These are phyloP conservation scores for Olivierus martensii DNA, from an alignment of 1,140 invertebrate genomes.

Conservation along the genomic window DNA sequence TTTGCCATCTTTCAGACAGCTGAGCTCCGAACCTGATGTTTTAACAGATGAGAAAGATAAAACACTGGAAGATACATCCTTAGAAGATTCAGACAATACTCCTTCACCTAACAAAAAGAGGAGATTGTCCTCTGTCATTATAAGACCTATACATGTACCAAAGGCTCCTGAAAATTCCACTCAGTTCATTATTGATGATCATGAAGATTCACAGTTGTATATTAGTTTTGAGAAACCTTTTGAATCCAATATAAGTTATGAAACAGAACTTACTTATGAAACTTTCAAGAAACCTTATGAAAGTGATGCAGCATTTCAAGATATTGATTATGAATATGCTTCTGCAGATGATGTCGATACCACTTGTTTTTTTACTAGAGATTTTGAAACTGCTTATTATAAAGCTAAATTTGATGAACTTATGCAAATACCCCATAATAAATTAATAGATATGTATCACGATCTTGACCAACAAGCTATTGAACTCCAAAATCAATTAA, in stretches of 20 bases:
- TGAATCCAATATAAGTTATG: slow-evolving; percentile 3
- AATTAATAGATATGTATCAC: slow-evolving; percentile 19
- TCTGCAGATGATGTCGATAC: slow-evolving; percentile 16
- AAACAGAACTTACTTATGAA: not conserved
- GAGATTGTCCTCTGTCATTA: not conserved
- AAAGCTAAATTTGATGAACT: slow-evolving; percentile 23
- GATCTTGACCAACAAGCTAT: slow-evolving; percentile 18
- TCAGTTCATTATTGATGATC: slow-evolving; percentile 30
- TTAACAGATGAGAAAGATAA: too few species aligned
- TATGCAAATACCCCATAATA: slow-evolving; percentile 16
- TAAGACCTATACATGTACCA: slow-evolving; percentile 24
- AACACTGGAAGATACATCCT: too few species aligned
- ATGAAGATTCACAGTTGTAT: slow-evolving; percentile 24
- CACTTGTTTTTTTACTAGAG: slow-evolving; percentile 21
- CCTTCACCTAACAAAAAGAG: not conserved
- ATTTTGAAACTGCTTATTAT: slow-evolving; percentile 27
- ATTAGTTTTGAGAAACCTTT: slow-evolving; percentile 20
- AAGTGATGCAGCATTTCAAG: slow-evolving; percentile 5
- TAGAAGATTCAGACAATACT: too few species aligned
- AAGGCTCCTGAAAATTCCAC: slow-evolving; percentile 30
- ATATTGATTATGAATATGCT: slow-evolving; percentile 12
- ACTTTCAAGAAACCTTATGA: not conserved
- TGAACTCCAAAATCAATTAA: slow-evolving; percentile 14
- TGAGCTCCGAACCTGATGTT: too few species aligned
- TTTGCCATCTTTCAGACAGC: too few species aligned